Evolutionary conservation across 1,140 invertebrate genomes (phyloP), one percentile per base, ranked within the genome.

Genomic region (Ceratitis capitata): DNA sequence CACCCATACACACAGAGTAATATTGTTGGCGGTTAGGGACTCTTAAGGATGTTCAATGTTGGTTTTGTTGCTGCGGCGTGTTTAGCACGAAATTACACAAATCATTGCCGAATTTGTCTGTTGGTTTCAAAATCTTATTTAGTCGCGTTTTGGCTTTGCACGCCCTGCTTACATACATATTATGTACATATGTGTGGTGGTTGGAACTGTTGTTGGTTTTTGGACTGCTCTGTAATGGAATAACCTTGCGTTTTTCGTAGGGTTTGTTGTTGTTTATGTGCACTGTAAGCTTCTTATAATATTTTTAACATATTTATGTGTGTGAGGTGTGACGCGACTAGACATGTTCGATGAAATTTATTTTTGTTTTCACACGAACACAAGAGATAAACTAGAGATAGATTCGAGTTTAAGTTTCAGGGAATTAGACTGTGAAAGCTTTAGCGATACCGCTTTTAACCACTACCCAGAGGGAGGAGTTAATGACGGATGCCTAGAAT

Each of bases 61-160:
- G 61, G 61, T 32, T 39, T 69, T 69, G 61, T 69, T 69, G 61
- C 32, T 69, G 61, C 61, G 61, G 61, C 39, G 32, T 69, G 61
- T 78, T 78, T 78, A 78, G 69, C 69, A 78, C 42, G 53, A 84
- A 64, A 64, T 26, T 84, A 58, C 85, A 84, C 82, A 86, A 86
- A 86, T 86, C 85, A 86, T 86, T 84, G 32, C 82, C 82, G 82
- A 69, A 61, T 47, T 49, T 82, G 74, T 82, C 69, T 78, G 39
- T 26, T 78, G 39, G 69, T 45, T 78, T 78, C 39, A 78, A 45
- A 78, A 7, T 78, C 45, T 32, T 61, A 26, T 45, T 78, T 61
- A n/a, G 51, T 47, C 64, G 23, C 42, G 39, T 19, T 61, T 84
- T 84, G 58, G 49, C 53, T 45, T 10, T 42, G 45, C 32, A n/a